Percentiles rank a stretch among this genome's conserved stretches.
Evolutionary conservation across 64 coral and sea anemone species (phyloP).

Genomic region (Montipora sp.): DNA sequence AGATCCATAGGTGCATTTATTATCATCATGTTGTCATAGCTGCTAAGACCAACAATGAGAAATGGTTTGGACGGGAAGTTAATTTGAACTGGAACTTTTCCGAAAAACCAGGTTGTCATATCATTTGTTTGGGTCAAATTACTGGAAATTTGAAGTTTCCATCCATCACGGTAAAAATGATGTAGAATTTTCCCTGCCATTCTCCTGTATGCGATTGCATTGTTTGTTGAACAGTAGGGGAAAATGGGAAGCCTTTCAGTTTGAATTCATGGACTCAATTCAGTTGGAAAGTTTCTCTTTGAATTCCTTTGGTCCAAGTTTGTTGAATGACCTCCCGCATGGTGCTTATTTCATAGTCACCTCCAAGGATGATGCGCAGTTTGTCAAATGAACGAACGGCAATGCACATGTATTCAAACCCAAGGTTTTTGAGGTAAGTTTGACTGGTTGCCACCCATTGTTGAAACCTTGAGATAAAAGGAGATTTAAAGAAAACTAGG

Average conservation of each 20-base stretch:
- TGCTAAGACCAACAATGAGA: conserved; percentile 62
- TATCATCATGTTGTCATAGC: conserved; percentile 60
- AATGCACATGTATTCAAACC: conserved; percentile 46
- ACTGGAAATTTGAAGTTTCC: conserved; percentile 37
- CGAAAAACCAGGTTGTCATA: conserved; percentile 47
- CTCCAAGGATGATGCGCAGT: conserved; percentile 38
- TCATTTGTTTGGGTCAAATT: conserved; percentile 44
- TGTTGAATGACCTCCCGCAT: conserved; percentile 43
- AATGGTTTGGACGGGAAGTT: conserved; percentile 21
- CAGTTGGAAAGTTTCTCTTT: conserved; percentile 9
- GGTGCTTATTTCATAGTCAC: conserved; percentile 31
- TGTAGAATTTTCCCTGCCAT: conserved; percentile 49
- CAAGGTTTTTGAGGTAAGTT: conserved; percentile 20
- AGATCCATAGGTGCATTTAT: conserved; percentile 57
- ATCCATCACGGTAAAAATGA: conserved; percentile 34
- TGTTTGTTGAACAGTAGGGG: neutral
- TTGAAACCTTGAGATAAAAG: neutral
- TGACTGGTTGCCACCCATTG: conserved; percentile 1
- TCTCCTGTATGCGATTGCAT: conserved; percentile 19
- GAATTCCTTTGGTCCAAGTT: conserved; percentile 59
- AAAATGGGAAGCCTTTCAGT: conserved; percentile 54
- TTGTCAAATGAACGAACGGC: neutral
- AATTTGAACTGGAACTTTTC: neutral
- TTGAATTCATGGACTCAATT: conserved; percentile 19
- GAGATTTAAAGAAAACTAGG: neutral